Base-by-base conservation (phyloP, 2,797 vertebrate genomes). In the Schizopygopsis malacanthus region DNA sequence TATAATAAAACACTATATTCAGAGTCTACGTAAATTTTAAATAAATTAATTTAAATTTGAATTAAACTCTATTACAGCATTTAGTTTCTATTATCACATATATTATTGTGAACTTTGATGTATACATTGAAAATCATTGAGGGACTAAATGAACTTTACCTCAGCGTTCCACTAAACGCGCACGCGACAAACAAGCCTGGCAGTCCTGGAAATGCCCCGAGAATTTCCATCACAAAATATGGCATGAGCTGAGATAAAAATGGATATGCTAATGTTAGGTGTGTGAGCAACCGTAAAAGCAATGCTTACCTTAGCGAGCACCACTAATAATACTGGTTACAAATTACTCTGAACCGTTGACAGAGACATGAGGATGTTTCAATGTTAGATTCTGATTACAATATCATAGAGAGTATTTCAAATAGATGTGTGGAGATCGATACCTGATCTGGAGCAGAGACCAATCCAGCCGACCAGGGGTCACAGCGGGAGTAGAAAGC, bases 201-300 rank as follows among this genome's bases (percentile, higher is more conserved):
- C 18, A 97, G 93, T 82, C 96, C 96, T 59, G 96, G 94, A 92
- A 94, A 93, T 0, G 90, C 91, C 12, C 93, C 89, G 86, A 97
- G 95, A 81, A 97, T 93, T 52, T 97, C 95, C 96, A 97, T 95
- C 54, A 97, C 96, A 90, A 97, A 97, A 85, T 97, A 97, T 0
- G 96, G 95, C 95, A 96, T 96, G 85, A 97, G 91, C 96, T 96
- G 82, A 39, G n/a, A 43, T 59, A n/a, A 18, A 79, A 45, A 75
- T 20, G 8, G 15, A 80, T 28, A 65, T 0, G 10, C 4, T 43
- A 63, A 16, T 6, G 4, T 47, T 63, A 79, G 41, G 5, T 5
- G 28, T 4, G 6, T 56, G 10, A 76, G 28, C 25, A 33, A 37
- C 6, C 12, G 9, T 33, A 33, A 50, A 18, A 75, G 25, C 9